A percentile compares a stretch with the other conserved stretches of the same genome.
Evolutionary conservation across 2,113 vertebrate species (phyloP).

Genomic region (Tapirus terrestris): DNA sequence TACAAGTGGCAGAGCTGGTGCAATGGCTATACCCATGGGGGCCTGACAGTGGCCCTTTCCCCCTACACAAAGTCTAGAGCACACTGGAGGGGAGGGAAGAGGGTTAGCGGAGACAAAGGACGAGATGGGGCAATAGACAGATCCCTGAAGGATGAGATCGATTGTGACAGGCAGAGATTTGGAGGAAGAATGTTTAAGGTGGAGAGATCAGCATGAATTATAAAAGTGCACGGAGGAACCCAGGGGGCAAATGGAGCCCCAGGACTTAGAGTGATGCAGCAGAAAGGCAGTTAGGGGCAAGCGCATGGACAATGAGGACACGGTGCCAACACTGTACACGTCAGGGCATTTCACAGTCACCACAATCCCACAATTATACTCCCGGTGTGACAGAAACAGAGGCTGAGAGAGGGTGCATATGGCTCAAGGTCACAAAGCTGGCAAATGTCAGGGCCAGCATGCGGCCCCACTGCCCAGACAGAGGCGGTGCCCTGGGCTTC

Average conservation of each 20-base stretch:
- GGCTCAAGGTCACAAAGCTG: background rate
- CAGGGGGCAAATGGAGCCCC: fast-evolving
- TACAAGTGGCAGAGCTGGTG: background rate
- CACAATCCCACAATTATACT: fast-evolving
- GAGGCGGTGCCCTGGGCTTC: background rate
- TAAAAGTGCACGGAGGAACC: fast-evolving
- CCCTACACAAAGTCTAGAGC: fast-evolving
- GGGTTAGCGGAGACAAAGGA: background rate
- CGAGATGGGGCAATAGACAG: background rate
- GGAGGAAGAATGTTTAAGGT: background rate
- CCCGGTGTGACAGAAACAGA: background rate
- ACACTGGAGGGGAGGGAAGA: too few species aligned
- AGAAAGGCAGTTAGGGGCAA: fast-evolving
- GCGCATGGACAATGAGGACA: fast-evolving
- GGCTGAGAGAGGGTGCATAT: background rate
- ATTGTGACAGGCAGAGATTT: background rate
- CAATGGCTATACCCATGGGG: too few species aligned
- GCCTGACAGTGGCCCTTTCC: background rate
- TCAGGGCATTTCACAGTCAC: fast-evolving
- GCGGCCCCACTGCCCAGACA: background rate
- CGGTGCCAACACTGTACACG: fast-evolving
- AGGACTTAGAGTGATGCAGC: fast-evolving
- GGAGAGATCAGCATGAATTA: fast-evolving
- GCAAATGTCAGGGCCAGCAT: fast-evolving
- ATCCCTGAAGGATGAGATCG: background rate